These are phyloP conservation scores for Papilio polyxenes DNA, from an alignment of 1,140 invertebrate genomes.

Conservation along the genomic window DNA sequence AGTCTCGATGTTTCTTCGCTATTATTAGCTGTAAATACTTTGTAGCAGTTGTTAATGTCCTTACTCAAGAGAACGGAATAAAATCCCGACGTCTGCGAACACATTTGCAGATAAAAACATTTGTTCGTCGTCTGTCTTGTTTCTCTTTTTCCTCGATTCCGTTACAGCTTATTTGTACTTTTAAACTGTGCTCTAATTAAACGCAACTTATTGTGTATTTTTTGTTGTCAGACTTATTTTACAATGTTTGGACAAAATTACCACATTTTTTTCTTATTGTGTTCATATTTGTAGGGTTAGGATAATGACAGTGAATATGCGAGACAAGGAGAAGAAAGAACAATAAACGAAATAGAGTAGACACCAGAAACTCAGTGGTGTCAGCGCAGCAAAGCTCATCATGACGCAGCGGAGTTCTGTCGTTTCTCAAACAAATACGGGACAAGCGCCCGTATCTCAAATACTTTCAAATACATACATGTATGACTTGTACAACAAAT, in stretches of 20 bases:
- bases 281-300: too few relatives aligned
- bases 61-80: background rate
- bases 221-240: too few relatives aligned
- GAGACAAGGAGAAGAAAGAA: background rate
- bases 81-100: background rate
- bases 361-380: too few relatives aligned
- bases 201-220: background rate
- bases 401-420: too few relatives aligned
- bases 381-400: too few relatives aligned
- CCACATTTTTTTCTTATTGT: too few relatives aligned
- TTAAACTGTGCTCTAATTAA: background rate
- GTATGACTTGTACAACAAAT: background rate
- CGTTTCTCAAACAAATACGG: too few relatives aligned
- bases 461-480: background rate
- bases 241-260: too few relatives aligned
- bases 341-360: too few relatives aligned
- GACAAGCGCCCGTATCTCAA: too few relatives aligned
- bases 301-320: too few relatives aligned
- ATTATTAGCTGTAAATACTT: background rate
- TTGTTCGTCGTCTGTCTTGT: background rate
- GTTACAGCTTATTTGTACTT: slow-evolving; percentile 3
- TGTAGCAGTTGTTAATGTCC: background rate
- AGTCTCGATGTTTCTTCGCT: background rate
- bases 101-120: background rate
- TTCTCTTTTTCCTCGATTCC: background rate